Percentiles rank a stretch among this genome's conserved stretches.
Evolutionary conservation across 1,140 invertebrate genomes (phyloP).

Genomic region (Diabrotica undecimpunctata): DNA sequence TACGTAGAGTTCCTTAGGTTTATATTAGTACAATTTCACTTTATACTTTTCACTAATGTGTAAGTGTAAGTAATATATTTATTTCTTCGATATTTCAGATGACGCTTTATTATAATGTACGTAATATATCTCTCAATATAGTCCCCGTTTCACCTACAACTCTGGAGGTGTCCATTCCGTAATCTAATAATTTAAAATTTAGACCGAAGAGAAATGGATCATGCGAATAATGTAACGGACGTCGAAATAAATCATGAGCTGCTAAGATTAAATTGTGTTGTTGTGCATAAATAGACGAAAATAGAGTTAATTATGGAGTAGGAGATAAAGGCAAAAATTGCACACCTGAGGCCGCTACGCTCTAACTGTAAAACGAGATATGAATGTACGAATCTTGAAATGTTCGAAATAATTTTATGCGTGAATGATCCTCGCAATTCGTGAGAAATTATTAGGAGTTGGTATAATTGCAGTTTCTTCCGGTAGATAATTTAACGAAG

Average conservation of each 20-base stretch:
- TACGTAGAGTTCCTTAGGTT: no score
- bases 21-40: no score
- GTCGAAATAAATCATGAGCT: slow-evolving; percentile 20
- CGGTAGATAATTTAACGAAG: no score
- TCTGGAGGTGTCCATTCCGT: background rate
- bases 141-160: no score
- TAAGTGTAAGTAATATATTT: no score
- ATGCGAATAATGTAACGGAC: slow-evolving; percentile 12
- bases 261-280: slow-evolving; percentile 22
- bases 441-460: background rate
- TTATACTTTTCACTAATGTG: no score
- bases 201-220: slow-evolving; percentile 21
- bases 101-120: no score
- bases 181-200: slow-evolving; percentile 25
- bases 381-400: slow-evolving; percentile 14
- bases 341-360: slow-evolving; percentile 15
- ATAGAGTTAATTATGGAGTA: slow-evolving; percentile 20
- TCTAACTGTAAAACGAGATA: slow-evolving; percentile 18
- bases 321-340: slow-evolving; percentile 10
- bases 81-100: no score
- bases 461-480: no score
- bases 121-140: no score
- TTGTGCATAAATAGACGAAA: slow-evolving; percentile 23
- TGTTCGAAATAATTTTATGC: slow-evolving; percentile 5
- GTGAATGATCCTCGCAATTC: background rate